Evolutionary conservation across 2,888 invertebrate species (phyloP).

Genomic region (Drosophila paramelanica): DNA sequence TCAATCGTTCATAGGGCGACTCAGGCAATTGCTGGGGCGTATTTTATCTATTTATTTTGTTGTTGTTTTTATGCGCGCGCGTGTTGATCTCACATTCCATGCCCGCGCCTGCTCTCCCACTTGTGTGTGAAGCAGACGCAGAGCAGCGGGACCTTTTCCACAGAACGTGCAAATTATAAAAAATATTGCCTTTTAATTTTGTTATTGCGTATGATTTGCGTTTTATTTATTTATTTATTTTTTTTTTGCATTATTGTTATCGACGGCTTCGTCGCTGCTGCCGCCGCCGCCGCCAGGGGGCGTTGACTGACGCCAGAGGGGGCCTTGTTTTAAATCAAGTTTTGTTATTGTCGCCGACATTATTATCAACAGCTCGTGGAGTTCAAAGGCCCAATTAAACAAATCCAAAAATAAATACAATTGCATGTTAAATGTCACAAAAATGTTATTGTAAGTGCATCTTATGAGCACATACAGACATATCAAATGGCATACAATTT

Average conservation of each 20-base stretch:
- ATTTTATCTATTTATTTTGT: slow-evolving; percentile 1
- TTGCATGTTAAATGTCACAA: slow-evolving; percentile 62
- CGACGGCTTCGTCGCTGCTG: slow-evolving; percentile 9
- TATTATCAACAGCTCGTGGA: slow-evolving; percentile 58
- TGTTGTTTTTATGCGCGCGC: slow-evolving; percentile 4
- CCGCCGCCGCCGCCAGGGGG: slow-evolving; percentile 54
- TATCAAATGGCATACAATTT: slow-evolving; percentile 72
- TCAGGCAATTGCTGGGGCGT: slow-evolving; percentile 30
- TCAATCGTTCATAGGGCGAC: slow-evolving; percentile 29
- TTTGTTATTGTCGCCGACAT: slow-evolving; percentile 54
- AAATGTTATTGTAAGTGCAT: slow-evolving; percentile 56
- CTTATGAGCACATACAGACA: slow-evolving; percentile 42
- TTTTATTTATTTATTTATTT: not conserved
- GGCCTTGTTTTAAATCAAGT: slow-evolving; percentile 65
- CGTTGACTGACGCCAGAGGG: slow-evolving; percentile 61
- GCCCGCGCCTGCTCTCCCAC: not conserved
- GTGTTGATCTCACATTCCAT: slow-evolving; percentile 29
- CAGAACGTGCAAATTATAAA: slow-evolving; percentile 49
- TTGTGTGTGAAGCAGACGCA: slow-evolving; percentile 13
- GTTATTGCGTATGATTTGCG: slow-evolving; percentile 49
- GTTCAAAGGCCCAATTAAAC: slow-evolving; percentile 76
- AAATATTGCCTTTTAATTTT: slow-evolving; percentile 53
- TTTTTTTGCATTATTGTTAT: slow-evolving; percentile 43
- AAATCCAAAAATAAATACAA: slow-evolving; percentile 56
- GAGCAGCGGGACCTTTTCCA: slow-evolving; percentile 32